Evolutionary conservation across 1,140 invertebrate species (phyloP).

Genomic region (Vanessa tameamea): DNA sequence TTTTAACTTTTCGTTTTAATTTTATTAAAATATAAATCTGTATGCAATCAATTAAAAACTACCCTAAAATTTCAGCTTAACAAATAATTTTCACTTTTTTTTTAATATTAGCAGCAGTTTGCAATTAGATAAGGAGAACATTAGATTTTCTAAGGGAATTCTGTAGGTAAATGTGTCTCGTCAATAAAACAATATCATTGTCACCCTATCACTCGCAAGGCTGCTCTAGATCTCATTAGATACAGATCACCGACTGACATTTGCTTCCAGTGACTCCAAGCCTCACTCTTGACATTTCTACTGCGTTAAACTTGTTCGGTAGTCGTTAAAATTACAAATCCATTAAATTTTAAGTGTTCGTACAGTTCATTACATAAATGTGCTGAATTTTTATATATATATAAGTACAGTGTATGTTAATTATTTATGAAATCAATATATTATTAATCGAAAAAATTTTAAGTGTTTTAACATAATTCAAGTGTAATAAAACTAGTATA

Average conservation of each 20-base stretch:
- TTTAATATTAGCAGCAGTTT: too few relatives aligned
- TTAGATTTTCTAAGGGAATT: too few relatives aligned
- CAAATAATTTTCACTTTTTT: too few relatives aligned
- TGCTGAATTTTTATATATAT: background rate
- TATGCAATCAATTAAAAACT: too few relatives aligned
- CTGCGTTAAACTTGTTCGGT: slow-evolving; percentile 28
- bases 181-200: slow-evolving; percentile 7
- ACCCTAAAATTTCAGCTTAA: too few relatives aligned
- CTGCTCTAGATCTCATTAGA: slow-evolving; percentile 44
- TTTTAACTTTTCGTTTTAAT: too few relatives aligned
- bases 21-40: too few relatives aligned
- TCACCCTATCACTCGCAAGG: slow-evolving; percentile 30
- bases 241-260: slow-evolving; percentile 48
- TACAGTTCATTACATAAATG: background rate
- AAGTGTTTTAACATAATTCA: too few relatives aligned
- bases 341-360: background rate
- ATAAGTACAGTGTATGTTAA: background rate
- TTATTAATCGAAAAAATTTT: background rate
- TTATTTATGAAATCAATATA: too few relatives aligned
- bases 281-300: slow-evolving; percentile 43
- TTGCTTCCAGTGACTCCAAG: slow-evolving; percentile 38
- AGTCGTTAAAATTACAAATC: slow-evolving; percentile 18
- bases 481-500: too few relatives aligned
- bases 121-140: too few relatives aligned
- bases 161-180: slow-evolving; percentile 2